Evolutionary conservation across 2,888 invertebrate species (phyloP).

Genomic region (Spialia ferax): DNA sequence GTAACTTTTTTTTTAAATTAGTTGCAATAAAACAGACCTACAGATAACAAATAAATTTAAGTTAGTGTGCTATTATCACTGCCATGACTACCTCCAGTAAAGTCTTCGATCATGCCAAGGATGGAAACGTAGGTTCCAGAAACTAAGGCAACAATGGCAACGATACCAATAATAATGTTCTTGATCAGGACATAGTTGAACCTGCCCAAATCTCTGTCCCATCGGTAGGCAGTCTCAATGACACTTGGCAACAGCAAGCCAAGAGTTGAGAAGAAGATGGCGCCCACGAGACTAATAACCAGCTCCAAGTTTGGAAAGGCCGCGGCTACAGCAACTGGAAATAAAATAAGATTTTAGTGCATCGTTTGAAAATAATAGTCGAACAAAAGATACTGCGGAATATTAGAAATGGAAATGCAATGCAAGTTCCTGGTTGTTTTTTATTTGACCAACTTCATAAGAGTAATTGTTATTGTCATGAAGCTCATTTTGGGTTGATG

Average conservation of each 20-base stretch:
- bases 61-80: constrained; percentile 39
- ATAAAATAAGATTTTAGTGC: background rate
- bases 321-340: constrained; percentile 90
- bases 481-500: too few species aligned
- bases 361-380: too few species aligned
- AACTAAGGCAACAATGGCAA: constrained; percentile 67
- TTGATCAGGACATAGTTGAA: constrained; percentile 90
- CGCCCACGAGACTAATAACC: constrained; percentile 96
- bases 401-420: too few species aligned
- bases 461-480: too few species aligned
- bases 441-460: too few species aligned
- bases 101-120: constrained; percentile 68
- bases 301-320: constrained; percentile 94
- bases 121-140: constrained; percentile 76
- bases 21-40: too few species aligned
- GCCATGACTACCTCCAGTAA: constrained; percentile 42
- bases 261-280: constrained; percentile 90
- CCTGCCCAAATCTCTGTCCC: constrained; percentile 89
- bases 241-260: constrained; percentile 92
- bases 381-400: too few species aligned
- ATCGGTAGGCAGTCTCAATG: constrained; percentile 90
- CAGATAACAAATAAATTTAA: constrained; percentile 10
- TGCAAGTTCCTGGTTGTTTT: too few species aligned
- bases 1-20: too few species aligned
- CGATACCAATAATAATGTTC: constrained; percentile 79